phyloP scores from a whole-genome alignment of 37 sponge, comb jelly and placozoan species.

The Amphimedon queenslandica region DNA sequence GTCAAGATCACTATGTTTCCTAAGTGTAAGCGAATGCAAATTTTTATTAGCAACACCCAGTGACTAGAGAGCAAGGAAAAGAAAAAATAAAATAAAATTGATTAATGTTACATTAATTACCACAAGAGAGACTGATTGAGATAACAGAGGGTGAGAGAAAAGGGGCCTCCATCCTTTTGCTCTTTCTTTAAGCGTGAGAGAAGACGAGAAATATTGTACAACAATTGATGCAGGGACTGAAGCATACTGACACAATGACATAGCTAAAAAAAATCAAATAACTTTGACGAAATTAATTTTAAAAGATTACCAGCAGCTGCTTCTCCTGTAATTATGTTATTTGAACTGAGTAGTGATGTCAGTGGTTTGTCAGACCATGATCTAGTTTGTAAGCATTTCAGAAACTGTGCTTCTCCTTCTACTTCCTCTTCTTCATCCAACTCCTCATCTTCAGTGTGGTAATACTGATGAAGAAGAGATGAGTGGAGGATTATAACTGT shows the following conservation, averaged over 20 bases:
- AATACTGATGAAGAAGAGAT: slow-evolving; percentile 17
- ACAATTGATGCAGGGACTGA: slow-evolving; percentile 19
- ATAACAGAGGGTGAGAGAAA: slow-evolving; percentile 9
- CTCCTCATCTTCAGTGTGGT: slow-evolving; percentile 15
- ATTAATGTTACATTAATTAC: too few relatives aligned
- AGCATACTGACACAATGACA: slow-evolving; percentile 41
- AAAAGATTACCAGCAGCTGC: slow-evolving; percentile 63
- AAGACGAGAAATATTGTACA: slow-evolving; percentile 16
- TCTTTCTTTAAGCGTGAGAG: slow-evolving; percentile 9
- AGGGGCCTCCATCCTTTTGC: slow-evolving; percentile 16
- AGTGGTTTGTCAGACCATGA: slow-evolving; percentile 34
- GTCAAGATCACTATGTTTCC: too few relatives aligned
- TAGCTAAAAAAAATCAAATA: too few relatives aligned
- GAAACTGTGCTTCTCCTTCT: neutral
- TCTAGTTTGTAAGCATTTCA: slow-evolving; percentile 22
- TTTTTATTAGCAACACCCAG: too few relatives aligned
- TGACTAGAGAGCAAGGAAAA: too few relatives aligned
- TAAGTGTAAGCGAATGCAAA: too few relatives aligned
- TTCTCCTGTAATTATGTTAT: slow-evolving; percentile 57
- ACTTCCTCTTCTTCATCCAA: neutral
- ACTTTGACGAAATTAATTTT: too few relatives aligned
- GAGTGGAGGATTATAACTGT: slow-evolving; percentile 25
- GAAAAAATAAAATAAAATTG: too few relatives aligned
- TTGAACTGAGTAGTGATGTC: slow-evolving; percentile 27
- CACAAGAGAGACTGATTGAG: too few relatives aligned